phyloP scores from a whole-genome alignment of 2,797 vertebrate genomes.

The Peromyscus aztecus region DNA sequence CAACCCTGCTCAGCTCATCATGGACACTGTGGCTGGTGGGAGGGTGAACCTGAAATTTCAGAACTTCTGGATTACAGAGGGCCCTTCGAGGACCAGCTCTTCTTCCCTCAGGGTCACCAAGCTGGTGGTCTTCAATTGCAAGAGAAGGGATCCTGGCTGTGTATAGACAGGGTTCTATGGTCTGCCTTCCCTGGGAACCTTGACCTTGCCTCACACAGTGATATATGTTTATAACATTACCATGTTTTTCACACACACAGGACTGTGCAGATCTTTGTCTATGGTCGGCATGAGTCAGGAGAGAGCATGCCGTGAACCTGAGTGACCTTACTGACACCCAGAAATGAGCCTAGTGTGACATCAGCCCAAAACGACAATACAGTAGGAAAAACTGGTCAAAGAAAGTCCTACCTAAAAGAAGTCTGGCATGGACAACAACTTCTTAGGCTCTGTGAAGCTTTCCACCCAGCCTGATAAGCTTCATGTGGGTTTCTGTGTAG shows the following conservation, averaged over 20 bases:
- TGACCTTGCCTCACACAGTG: background rate
- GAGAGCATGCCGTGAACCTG: background rate
- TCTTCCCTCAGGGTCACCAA: fast-evolving
- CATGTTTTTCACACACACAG: no score
- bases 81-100: background rate
- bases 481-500: fast-evolving
- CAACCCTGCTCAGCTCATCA: background rate
- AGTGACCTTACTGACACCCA: background rate
- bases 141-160: background rate
- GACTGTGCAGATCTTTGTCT: background rate
- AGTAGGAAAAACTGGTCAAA: background rate
- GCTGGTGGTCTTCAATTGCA: background rate
- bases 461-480: no score
- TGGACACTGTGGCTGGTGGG: background rate
- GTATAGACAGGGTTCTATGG: background rate
- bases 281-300: background rate
- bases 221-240: background rate
- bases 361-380: background rate
- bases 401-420: background rate
- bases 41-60: no score
- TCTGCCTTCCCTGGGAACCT: background rate
- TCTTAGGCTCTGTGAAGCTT: background rate
- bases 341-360: background rate
- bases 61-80: background rate
- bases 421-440: background rate